Evolutionary conservation across 2,888 invertebrate species (phyloP), one percentile per base, ranked within the genome.

Genomic region (Cheilosia vernalis): DNA sequence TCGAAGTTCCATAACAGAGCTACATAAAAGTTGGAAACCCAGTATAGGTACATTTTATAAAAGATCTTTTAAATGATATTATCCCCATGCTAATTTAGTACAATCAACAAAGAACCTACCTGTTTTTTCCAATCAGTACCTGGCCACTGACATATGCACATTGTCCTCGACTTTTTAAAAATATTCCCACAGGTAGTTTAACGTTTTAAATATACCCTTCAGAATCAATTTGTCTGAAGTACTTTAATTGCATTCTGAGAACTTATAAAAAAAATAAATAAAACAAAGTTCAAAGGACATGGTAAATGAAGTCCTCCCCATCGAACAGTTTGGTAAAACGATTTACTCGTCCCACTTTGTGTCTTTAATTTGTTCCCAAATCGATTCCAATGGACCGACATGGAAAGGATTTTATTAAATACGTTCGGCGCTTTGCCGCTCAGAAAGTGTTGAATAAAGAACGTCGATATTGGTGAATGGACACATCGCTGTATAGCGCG

Each of bases 401-500:
- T 76, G 84, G 61, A 80, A 70, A 80, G 61, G 80, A 70, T 85
- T 85, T 85, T 76, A 80, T 76, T 64, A 76, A 85, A 80, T 80
- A 58, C 44, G 70, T 55, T 69, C 56, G 33, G 4, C 13, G 33
- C 33, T 37, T 67, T 42, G 42, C 61, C 27, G 37, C 9, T 51
- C 67, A 13, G 24, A 9, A 4, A 2, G 63, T 0, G 51, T n/a
- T 44, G 42, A 40, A 24, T 63, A 51, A 63, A 10, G 19, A 37
- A n/a, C 15, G 42, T 27, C 61, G 15, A 27, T 61, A 37, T 30
- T 44, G 17, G 40, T 73, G 42, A 19, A 42, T 15, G 49, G 2
- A 42, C 51, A 19, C 10, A 40, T 33, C 58, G 56, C 9, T 44
- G 17, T 30, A 30, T 30, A 47, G 17, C 19, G 9, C 4, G 15